These are phyloP conservation scores for Empis livida DNA, from an alignment of 2,888 invertebrate species.

Conservation along the genomic window DNA sequence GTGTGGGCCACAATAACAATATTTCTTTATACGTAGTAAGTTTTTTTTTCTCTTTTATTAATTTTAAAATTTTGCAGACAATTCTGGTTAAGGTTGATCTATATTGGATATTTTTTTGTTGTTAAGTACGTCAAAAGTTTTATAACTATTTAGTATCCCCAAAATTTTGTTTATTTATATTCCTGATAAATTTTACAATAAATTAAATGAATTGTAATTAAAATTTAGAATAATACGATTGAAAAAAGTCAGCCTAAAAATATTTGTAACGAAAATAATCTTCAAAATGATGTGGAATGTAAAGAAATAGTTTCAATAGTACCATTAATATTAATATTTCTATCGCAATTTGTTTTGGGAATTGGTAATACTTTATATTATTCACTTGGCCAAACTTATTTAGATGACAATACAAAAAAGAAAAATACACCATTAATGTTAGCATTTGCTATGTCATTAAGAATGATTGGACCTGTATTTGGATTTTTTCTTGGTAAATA, in stretches of 20 bases:
- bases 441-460: constrained; percentile 30
- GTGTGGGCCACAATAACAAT: constrained; percentile 1
- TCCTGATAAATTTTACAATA: too few relatives aligned
- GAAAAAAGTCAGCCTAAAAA: constrained; percentile 17
- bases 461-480: constrained; percentile 41
- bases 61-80: too few relatives aligned
- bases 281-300: constrained; percentile 30
- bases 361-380: constrained; percentile 53
- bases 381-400: constrained; percentile 51
- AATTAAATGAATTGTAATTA: too few relatives aligned
- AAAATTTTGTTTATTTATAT: too few relatives aligned
- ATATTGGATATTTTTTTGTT: too few relatives aligned
- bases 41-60: too few relatives aligned
- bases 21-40: too few relatives aligned
- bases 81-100: too few relatives aligned
- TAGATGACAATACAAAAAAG: constrained; percentile 55
- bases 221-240: neutral
- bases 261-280: neutral
- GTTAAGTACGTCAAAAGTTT: too few relatives aligned
- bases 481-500: constrained; percentile 42
- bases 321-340: constrained; percentile 46
- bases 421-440: constrained; percentile 49
- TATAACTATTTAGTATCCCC: too few relatives aligned
- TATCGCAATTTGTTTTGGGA: constrained; percentile 55
- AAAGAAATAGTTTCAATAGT: constrained; percentile 37